These are phyloP conservation scores for Phaenicophaeus curvirostris DNA, from an alignment of 2,797 vertebrate species.

Conservation along the genomic window DNA sequence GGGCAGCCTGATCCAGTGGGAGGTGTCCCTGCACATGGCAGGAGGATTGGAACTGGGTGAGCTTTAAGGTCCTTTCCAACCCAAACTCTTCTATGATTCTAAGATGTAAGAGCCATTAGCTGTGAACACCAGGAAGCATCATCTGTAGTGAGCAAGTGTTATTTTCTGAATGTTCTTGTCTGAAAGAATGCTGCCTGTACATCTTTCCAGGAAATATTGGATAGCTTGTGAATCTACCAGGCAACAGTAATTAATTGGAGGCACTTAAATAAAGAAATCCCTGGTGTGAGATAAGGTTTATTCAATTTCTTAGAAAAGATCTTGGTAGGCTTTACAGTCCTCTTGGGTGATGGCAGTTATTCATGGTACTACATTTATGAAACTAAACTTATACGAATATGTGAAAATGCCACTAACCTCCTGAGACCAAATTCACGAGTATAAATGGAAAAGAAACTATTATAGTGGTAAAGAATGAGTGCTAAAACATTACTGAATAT, in stretches of 20 bases:
- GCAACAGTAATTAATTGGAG: slow-evolving; percentile 61
- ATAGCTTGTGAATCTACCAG: slow-evolving; percentile 18
- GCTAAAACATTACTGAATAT: neutral
- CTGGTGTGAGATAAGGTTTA: slow-evolving; percentile 33
- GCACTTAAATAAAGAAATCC: slow-evolving; percentile 31
- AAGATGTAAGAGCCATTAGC: neutral
- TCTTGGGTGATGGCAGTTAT: slow-evolving; percentile 7
- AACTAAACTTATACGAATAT: neutral
- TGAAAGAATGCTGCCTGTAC: slow-evolving; percentile 1
- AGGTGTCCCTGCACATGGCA: too few species aligned
- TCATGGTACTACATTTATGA: neutral
- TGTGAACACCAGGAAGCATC: neutral
- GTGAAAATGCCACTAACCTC: neutral
- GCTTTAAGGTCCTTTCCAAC: too few species aligned
- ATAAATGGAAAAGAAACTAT: neutral
- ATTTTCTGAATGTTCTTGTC: slow-evolving; percentile 19
- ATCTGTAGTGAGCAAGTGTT: neutral
- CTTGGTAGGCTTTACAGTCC: neutral
- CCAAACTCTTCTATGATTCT: too few species aligned
- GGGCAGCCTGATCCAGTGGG: too few species aligned
- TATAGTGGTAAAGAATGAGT: neutral
- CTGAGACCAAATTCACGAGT: neutral
- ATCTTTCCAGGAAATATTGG: slow-evolving; percentile 16
- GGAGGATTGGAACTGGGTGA: too few species aligned
- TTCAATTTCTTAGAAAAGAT: neutral